Base-by-base conservation (phyloP, 2,797 vertebrate species). In the Sarcophilus harrisii region DNA sequence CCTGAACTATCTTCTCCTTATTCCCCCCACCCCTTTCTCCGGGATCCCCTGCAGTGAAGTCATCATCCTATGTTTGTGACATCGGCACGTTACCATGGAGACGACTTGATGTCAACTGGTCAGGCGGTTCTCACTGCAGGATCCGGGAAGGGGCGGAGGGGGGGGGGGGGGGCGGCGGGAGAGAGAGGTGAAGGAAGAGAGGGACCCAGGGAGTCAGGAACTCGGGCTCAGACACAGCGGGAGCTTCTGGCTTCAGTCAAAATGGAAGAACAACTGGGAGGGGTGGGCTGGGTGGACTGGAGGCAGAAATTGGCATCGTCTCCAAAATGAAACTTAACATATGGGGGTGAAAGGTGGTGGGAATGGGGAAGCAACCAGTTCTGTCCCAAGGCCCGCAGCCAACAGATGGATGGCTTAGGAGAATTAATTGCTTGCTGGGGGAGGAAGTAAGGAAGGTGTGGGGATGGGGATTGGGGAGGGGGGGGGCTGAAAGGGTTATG, bases 41-140 rank as follows among this genome's bases (percentile, higher is more conserved):
- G 96, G 97, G 94, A 96, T 95, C 96, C 95, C 97, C 93, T 62
- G 81, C 94, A 3, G 27, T 18, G 92, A 60, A 97, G 95, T 92
- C 91, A 58, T 96, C 58, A 93, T 96, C 97, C 87, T 2, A 90
- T 54, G 59, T 92, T 95, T 54, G 91, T 95, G 97, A 96, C 96
- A 97, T 49, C 94, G 24, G 90, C 60, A 94, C 92, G 97, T 98
- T 97, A 95, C 96, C 90, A 96, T 95, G 96, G 96, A 96, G 93
- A 97, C 91, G 57, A 57, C 81, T 95, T 5, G 57, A 28, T 0
- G 94, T 91, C 90, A 81, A 58, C 62, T 73, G 5, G 73, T 87
- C 92, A 13, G 92, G 94, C 60, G 9, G 38, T 57, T 91, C 59
- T 95, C 95, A 24, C 4, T 49, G 95, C 90, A 16, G 57, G 45